These are phyloP conservation scores for Tiliacea aurago DNA, from an alignment of 2,888 invertebrate genomes.

Conservation along the genomic window DNA sequence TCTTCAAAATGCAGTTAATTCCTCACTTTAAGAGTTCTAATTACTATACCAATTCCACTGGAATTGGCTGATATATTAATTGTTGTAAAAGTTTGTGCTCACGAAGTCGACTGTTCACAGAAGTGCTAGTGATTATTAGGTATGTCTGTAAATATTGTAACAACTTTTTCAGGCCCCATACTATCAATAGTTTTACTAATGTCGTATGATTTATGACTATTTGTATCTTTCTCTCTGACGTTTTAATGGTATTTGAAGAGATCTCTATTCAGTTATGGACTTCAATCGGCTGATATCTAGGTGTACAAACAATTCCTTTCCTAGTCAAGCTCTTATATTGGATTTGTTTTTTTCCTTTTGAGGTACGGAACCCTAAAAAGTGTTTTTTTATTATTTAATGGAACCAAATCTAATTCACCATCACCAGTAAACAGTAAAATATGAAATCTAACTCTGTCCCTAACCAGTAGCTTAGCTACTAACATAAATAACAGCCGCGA, in stretches of 20 bases:
- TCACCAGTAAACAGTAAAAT: background rate
- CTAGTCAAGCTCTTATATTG: background rate
- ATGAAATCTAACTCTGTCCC: background rate
- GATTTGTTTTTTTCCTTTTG: too few relatives aligned
- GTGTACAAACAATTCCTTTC: too few relatives aligned
- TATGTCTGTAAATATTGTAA: background rate
- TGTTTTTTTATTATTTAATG: background rate
- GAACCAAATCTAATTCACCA: background rate
- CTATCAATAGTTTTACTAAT: background rate
- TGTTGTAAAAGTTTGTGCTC: too few relatives aligned
- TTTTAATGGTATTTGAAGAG: background rate
- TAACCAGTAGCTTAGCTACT: slow-evolving; percentile 20
- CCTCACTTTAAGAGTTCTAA: too few relatives aligned
- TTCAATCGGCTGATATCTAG: background rate
- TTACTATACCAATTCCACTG: too few relatives aligned
- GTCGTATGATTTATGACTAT: background rate
- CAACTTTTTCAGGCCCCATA: too few relatives aligned
- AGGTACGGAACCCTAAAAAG: too few relatives aligned
- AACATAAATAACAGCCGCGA: slow-evolving; percentile 66
- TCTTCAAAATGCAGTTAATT: too few relatives aligned
- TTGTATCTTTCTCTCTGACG: background rate
- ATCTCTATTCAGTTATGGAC: background rate
- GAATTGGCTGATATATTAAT: too few relatives aligned
- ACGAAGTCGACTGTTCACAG: too few relatives aligned
- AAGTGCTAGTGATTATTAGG: background rate